Evolutionary conservation across 1,140 invertebrate genomes (phyloP).

Genomic region (Brachionus angularis): DNA sequence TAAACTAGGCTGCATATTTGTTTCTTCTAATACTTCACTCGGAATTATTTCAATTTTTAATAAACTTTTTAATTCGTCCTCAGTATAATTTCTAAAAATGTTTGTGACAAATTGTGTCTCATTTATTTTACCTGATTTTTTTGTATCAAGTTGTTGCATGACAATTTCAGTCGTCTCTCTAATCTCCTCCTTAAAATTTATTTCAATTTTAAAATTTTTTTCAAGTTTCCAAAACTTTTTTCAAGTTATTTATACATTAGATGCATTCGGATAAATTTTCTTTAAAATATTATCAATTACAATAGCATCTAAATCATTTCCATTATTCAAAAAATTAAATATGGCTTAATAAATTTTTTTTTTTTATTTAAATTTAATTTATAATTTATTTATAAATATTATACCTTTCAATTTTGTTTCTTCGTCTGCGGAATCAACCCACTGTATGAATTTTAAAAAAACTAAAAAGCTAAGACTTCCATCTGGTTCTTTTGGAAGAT

Average conservation of each 20-base stretch:
- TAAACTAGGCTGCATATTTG: neutral
- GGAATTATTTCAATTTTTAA: slow-evolving; percentile 35
- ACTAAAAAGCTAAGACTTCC: slow-evolving; percentile 35
- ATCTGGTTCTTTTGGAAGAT: slow-evolving; percentile 35
- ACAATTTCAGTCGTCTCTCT: neutral
- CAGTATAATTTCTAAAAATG: neutral
- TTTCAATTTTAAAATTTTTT: no score
- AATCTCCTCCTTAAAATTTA: slow-evolving; percentile 24
- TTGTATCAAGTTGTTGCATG: slow-evolving; percentile 30
- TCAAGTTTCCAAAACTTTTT: no score
- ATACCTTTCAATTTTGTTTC: slow-evolving; percentile 17
- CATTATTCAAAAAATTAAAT: slow-evolving; percentile 41
- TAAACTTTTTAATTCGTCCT: neutral
- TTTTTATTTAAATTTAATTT: no score
- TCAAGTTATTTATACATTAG: no score
- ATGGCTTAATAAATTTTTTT: neutral
- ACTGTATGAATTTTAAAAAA: slow-evolving; percentile 40
- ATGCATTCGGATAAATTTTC: slow-evolving; percentile 26
- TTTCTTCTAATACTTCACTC: neutral
- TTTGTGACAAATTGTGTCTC: slow-evolving; percentile 7
- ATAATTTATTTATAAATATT: no score
- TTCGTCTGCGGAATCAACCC: neutral
- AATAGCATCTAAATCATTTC: neutral
- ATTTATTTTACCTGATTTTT: neutral
- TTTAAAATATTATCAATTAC: slow-evolving; percentile 5